Evolutionary conservation across 2,797 vertebrate genomes (phyloP).

Genomic region (Lithobates sylvaticus): DNA sequence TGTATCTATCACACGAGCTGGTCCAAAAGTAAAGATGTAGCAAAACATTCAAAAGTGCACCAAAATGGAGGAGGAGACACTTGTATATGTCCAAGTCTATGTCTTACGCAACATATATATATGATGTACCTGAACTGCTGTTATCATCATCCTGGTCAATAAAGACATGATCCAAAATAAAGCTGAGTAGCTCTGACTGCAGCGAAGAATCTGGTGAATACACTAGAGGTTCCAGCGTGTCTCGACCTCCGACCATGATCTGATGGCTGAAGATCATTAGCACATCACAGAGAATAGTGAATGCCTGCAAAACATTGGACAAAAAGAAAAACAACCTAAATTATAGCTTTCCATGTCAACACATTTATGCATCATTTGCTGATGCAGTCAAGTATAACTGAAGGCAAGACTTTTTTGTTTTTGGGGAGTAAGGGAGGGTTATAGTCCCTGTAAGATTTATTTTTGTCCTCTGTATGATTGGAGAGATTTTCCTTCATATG

Average conservation of each 20-base stretch:
- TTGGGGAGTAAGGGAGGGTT: too few species aligned
- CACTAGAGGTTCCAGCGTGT: constrained; percentile 92
- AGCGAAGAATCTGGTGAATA: constrained; percentile 93
- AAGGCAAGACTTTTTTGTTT: too few species aligned
- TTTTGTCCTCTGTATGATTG: too few species aligned
- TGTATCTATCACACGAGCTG: too few species aligned
- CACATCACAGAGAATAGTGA: constrained; percentile 97
- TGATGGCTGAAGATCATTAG: constrained; percentile 99
- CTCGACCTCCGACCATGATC: constrained; percentile 94
- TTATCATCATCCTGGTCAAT: constrained; percentile 98
- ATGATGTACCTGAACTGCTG: constrained; percentile 88
- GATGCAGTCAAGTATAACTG: too few species aligned
- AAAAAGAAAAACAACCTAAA: neutral
- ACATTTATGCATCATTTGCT: too few species aligned
- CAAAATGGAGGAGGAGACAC: too few species aligned
- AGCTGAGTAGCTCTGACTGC: constrained; percentile 94
- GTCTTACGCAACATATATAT: constrained; percentile 34
- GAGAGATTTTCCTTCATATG: too few species aligned
- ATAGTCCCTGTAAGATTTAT: too few species aligned
- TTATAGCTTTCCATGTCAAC: neutral
- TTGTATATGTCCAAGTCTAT: too few species aligned
- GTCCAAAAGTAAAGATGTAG: too few species aligned
- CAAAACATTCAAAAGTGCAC: too few species aligned
- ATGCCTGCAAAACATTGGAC: constrained; percentile 80
- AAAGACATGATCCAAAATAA: constrained; percentile 98